phyloP scores from a whole-genome alignment of 1,140 invertebrate genomes.

The Meloidogyne hapla region DNA sequence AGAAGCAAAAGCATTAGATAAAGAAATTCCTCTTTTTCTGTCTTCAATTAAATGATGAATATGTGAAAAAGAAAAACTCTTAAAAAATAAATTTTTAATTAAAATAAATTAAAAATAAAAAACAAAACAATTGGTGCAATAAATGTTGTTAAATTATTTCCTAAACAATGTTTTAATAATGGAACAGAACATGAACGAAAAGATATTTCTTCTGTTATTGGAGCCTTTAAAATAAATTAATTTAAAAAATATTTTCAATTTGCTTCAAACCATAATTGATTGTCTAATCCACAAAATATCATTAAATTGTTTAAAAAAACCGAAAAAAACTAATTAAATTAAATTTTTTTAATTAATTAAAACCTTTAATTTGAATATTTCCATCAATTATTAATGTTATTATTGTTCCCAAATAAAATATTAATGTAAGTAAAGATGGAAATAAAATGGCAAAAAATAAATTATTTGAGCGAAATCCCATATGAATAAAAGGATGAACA shows the following conservation, averaged over 20 bases:
- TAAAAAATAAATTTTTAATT: neutral
- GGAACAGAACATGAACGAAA: conserved; percentile 36
- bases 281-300: conserved; percentile 33
- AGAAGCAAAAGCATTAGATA: conserved; percentile 15
- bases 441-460: conserved; percentile 18
- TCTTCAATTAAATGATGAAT: conserved; percentile 37
- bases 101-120: neutral
- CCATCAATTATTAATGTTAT: conserved; percentile 14
- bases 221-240: conserved; percentile 19
- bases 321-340: neutral
- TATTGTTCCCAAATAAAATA: conserved; percentile 33
- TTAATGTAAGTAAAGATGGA: conserved; percentile 24
- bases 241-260: too few species aligned
- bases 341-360: conserved; percentile 4
- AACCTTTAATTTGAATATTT: conserved; percentile 28
- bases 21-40: conserved; percentile 24
- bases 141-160: conserved; percentile 21
- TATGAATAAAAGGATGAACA: conserved; percentile 30
- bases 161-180: conserved; percentile 29
- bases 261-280: conserved; percentile 21
- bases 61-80: conserved; percentile 33
- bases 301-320: neutral
- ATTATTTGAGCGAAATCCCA: conserved; percentile 30
- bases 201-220: conserved; percentile 40
- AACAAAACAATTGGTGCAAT: conserved; percentile 27